These are phyloP conservation scores for Minunthozetes semirufus DNA, from an alignment of 2,888 invertebrate genomes.

Conservation along the genomic window DNA sequence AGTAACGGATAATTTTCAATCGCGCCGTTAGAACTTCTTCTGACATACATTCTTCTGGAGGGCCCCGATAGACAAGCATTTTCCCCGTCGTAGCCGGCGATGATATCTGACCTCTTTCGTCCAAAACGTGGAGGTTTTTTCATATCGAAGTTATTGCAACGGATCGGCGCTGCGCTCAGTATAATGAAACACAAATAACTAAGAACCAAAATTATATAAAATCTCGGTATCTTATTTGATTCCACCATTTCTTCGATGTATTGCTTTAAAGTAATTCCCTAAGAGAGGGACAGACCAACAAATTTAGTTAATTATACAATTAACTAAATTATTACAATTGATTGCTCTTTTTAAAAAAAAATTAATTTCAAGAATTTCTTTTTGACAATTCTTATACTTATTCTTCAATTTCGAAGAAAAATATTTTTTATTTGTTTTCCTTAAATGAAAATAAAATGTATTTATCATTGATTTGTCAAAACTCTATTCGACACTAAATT, in stretches of 20 bases:
- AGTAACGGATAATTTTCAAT: not conserved
- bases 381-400: no score
- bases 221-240: not conserved
- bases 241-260: not conserved
- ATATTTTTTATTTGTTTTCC: no score
- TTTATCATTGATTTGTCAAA: no score
- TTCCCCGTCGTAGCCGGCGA: not conserved
- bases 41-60: not conserved
- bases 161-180: not conserved
- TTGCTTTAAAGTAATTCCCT: no score
- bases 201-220: not conserved
- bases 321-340: no score
- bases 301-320: no score
- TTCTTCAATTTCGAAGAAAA: no score
- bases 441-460: no score
- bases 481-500: no score
- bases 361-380: no score
- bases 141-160: conserved; percentile 10
- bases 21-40: not conserved
- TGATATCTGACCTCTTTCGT: not conserved
- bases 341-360: no score
- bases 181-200: not conserved
- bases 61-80: not conserved
- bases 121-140: conserved; percentile 11
- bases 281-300: no score